These are phyloP conservation scores for Nomada hirtipes DNA, from an alignment of 2,888 invertebrate genomes.

Conservation along the genomic window DNA sequence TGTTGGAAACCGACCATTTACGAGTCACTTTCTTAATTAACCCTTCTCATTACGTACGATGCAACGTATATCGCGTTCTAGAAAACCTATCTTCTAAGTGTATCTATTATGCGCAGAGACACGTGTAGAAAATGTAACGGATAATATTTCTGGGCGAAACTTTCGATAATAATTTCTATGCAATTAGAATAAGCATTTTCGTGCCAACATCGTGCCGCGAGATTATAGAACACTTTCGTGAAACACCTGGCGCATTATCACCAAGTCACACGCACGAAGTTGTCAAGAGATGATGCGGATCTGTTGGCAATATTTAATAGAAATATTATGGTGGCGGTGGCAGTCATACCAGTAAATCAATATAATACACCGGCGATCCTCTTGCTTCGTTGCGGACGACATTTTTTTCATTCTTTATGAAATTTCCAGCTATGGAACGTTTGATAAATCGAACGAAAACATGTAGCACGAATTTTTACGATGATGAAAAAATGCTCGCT, in stretches of 20 bases:
- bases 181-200: slow-evolving; percentile 54
- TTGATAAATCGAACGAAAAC: slow-evolving; percentile 21
- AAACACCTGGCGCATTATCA: slow-evolving; percentile 45
- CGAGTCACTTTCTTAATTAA: slow-evolving; percentile 69
- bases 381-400: neutral
- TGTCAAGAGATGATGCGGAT: slow-evolving; percentile 38
- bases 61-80: slow-evolving; percentile 29
- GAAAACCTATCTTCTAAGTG: slow-evolving; percentile 33
- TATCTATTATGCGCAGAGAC: neutral
- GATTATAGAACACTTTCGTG: slow-evolving; percentile 44
- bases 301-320: slow-evolving; percentile 43
- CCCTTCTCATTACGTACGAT: slow-evolving; percentile 64
- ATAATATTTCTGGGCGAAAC: slow-evolving; percentile 53
- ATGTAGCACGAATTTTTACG: slow-evolving; percentile 48
- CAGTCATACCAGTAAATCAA: slow-evolving; percentile 5
- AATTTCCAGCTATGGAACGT: neutral
- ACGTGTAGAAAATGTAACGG: slow-evolving; percentile 31
- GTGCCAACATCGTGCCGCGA: slow-evolving; percentile 24
- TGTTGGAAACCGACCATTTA: slow-evolving; percentile 61
- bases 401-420: neutral
- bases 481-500: slow-evolving; percentile 33
- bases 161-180: slow-evolving; percentile 56
- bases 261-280: slow-evolving; percentile 25
- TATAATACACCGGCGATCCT: neutral
- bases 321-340: neutral